Evolutionary conservation across 2,113 vertebrate genomes (phyloP).

Genomic region (Astatoreochromis straeleni): DNA sequence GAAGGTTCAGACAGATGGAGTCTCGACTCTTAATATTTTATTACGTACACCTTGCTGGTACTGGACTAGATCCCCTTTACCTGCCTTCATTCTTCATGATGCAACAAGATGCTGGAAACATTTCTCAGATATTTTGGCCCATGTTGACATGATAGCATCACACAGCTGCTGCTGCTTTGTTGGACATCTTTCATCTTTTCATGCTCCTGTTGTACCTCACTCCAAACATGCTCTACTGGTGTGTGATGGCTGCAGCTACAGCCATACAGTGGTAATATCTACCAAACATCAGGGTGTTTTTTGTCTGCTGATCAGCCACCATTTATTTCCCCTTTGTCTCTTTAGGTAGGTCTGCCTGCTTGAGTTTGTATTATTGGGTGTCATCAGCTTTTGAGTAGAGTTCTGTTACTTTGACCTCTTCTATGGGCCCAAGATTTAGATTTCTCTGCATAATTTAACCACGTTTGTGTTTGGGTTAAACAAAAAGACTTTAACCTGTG

Average conservation of each 20-base stretch:
- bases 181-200: accelerated
- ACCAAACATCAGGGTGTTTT: neutral
- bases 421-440: neutral
- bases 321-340: neutral
- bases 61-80: neutral
- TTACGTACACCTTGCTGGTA: neutral
- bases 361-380: neutral
- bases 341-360: accelerated
- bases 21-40: neutral
- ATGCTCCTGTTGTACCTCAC: neutral
- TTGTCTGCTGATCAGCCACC: neutral
- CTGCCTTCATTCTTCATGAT: accelerated
- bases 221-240: neutral
- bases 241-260: neutral
- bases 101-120: neutral
- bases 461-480: neutral
- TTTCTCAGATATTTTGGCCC: neutral
- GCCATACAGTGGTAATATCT: accelerated
- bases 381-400: neutral
- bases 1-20: neutral
- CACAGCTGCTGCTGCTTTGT: neutral
- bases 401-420: neutral
- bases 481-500: neutral
- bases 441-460: neutral
- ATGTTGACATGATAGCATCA: neutral